Base-by-base conservation (phyloP, 2,797 vertebrate species). In the Sarcophilus harrisii region DNA sequence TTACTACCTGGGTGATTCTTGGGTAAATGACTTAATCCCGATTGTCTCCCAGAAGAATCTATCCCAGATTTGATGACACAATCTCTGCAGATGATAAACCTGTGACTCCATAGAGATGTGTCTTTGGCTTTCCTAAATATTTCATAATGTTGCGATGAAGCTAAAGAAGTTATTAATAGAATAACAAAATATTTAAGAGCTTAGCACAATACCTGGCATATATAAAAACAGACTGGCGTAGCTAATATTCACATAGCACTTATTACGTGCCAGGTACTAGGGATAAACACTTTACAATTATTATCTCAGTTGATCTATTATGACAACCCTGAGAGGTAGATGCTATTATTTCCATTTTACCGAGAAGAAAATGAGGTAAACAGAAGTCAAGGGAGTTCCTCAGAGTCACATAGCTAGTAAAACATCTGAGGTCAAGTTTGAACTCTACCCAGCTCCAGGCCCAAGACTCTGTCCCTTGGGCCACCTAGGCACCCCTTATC, bases 161-260 rank as follows among this genome's bases (percentile, higher is more conserved):
- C 38, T 96, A 55, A 38, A 59, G 58, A 92, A 92, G 95, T 52
- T 45, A 60, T 87, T 87, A 45, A 87, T 28, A 49, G 73, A 87
- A 87, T 87, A 87, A 81, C 81, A 10, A 38, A 24, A 38, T 12
- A 45, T 81, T 81, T 81, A 2, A 21, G 38, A 49, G 38, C n/a
- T 38, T 38, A 81, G n/a, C n/a, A 38, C 16, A 81, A 12, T 81
- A 38, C n/a, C 9, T 81, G 66, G 16, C 38, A 49, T 45, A 27
- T 87, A 1, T 27, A 49, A 14, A 81, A 49, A 0, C 27, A 45
- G 38, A 45, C 0, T 21, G 38, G n/a, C 21, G 27, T 11, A 81
- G 3, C 3, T 81, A 2, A 27, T 18, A 45, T 81, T 81, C 38
- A 81, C 27, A 27, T 45, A 11, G 38, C 38, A 81, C 3, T 21